Evolutionary conservation across 1,140 invertebrate genomes (phyloP).

Genomic region (Microplitis mediator): DNA sequence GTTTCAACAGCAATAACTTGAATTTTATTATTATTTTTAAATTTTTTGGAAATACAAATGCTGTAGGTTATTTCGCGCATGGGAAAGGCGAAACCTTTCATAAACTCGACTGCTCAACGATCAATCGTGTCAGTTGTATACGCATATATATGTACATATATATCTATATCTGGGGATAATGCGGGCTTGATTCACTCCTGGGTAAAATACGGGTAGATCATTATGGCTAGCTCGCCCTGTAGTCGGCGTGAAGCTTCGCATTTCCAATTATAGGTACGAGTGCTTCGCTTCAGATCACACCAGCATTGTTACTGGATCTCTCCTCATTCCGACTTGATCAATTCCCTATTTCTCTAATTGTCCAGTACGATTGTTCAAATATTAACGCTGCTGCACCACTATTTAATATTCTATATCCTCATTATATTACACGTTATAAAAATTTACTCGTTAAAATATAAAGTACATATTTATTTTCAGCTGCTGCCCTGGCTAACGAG

Average conservation of each 20-base stretch:
- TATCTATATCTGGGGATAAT: conserved; percentile 6
- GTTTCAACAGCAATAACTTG: too few species aligned
- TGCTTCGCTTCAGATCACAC: conserved; percentile 8
- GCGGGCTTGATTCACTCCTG: conserved; percentile 15
- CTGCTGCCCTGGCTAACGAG: conserved; percentile 45
- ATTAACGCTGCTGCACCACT: background rate
- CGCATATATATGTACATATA: background rate
- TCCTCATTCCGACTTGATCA: conserved; percentile 12
- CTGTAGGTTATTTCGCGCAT: too few species aligned
- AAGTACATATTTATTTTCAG: conserved; percentile 26
- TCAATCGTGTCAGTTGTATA: background rate
- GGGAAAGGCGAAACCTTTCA: too few species aligned
- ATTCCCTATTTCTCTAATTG: background rate
- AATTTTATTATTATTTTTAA: too few species aligned
- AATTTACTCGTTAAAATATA: background rate
- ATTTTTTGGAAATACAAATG: too few species aligned
- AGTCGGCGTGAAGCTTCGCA: conserved; percentile 17
- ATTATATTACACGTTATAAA: background rate
- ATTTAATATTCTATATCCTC: background rate
- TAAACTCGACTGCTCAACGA: too few species aligned
- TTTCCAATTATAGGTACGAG: conserved; percentile 28
- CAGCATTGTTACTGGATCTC: background rate
- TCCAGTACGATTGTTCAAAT: background rate
- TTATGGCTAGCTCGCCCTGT: conserved; percentile 23
- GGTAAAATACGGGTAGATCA: conserved; percentile 25